Evolutionary conservation across 2,888 invertebrate genomes (phyloP).

Genomic region (Dexiosoma caninum): DNA sequence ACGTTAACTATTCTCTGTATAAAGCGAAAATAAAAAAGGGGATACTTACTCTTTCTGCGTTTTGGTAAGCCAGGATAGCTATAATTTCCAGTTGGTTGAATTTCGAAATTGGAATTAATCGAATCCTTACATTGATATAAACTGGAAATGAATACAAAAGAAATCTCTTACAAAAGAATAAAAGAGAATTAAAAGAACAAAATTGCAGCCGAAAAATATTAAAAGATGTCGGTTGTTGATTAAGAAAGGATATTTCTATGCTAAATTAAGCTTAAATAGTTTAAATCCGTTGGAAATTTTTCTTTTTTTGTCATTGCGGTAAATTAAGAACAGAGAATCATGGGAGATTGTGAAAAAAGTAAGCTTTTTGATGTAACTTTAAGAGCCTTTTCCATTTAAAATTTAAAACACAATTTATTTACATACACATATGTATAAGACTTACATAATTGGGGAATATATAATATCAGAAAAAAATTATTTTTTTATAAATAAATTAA

Average conservation of each 20-base stretch:
- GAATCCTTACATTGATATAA: conserved; percentile 81
- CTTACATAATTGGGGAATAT: too few relatives aligned
- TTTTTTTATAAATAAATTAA: neutral
- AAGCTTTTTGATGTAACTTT: too few relatives aligned
- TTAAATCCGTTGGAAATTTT: neutral
- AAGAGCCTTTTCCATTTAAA: too few relatives aligned
- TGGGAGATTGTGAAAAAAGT: neutral
- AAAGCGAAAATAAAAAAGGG: neutral
- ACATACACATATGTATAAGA: too few relatives aligned
- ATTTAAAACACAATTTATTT: too few relatives aligned
- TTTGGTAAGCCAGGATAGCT: conserved; percentile 80
- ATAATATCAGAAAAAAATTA: too few relatives aligned
- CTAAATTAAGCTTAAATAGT: conserved; percentile 38
- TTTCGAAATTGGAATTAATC: conserved; percentile 80
- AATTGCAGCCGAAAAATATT: neutral
- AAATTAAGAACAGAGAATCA: neutral
- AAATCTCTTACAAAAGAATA: neutral
- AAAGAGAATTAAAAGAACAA: neutral
- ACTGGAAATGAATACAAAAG: conserved; percentile 68
- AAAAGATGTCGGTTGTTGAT: conserved; percentile 21
- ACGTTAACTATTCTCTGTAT: conserved; percentile 4
- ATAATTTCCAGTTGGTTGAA: conserved; percentile 81
- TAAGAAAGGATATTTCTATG: conserved; percentile 5
- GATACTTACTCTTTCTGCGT: conserved; percentile 73
- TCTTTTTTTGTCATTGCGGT: neutral